Evolutionary conservation across 2,888 invertebrate species (phyloP), one percentile per base, ranked within the genome.

Genomic region (Campopleginae sp.): DNA sequence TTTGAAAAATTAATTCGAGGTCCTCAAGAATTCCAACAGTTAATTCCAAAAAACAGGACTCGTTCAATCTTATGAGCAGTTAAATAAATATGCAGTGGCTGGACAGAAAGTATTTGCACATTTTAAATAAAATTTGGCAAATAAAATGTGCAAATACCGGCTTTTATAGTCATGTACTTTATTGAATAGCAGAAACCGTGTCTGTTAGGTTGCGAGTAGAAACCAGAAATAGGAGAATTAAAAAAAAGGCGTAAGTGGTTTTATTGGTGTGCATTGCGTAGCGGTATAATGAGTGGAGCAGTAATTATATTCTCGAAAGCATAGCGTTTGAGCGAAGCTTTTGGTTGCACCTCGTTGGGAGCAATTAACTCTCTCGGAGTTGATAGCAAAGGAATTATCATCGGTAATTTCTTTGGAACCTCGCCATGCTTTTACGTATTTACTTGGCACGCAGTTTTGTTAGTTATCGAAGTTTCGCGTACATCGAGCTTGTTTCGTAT

Each of bases 341-440:
- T 51, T 33, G 65, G 68, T 61, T 83, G 66, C 72, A 68, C 68
- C 23, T 77, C 44, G 65, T 72, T 79, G 27, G 17, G 51, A 44
- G 23, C 61, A 71, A 79, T 79, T 79, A 79, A 79, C 79, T 79
- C 71, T 79, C 48, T 71, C 48, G 63, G 27, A 48, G 79, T 63
- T 58, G 75, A 74, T 42, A 65, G 79, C 46, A 38, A 71, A 27
- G n/a, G 27, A 63, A 19, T 42, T 33, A 80, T 66, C 54, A 54
- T 54, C 65, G 54, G 48, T n/a, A 51, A 33, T 72, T 72, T 51
- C 27, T 65, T 68, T 54, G 58, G 78, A 58, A 54, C 54, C 70
- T 23, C 12, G 4, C 31, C 46, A 48, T 46, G 46, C 75, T 31
- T 58, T 75, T 63, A 51, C 63, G 33, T 10, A 19, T 23, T 17